These are phyloP conservation scores for Diadegma fenestrale DNA, from an alignment of 2,888 invertebrate genomes.

Conservation along the genomic window DNA sequence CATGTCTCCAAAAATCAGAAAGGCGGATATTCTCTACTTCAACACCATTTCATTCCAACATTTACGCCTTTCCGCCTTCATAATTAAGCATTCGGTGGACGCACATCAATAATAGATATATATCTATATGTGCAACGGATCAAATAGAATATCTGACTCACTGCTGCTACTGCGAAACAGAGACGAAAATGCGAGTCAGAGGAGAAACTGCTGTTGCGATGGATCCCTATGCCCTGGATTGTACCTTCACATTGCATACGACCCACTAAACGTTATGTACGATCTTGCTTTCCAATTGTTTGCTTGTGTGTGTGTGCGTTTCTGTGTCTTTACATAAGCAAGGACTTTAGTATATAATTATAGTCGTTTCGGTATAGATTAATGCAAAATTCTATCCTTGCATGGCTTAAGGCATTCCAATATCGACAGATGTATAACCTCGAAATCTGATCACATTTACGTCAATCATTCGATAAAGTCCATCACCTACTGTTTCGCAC, in stretches of 20 bases:
- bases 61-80: not conserved
- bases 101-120: not conserved
- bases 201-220: not conserved
- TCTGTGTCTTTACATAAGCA: not conserved
- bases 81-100: not conserved
- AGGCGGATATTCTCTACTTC: not conserved
- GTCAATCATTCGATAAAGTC: conserved; percentile 10
- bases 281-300: not conserved
- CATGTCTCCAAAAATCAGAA: not conserved
- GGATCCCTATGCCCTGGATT: conserved; percentile 29
- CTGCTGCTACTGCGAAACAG: not conserved
- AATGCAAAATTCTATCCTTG: conserved; percentile 4
- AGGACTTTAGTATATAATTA: not conserved
- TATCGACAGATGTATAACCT: conserved; percentile 12
- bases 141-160: not conserved
- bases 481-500: not conserved
- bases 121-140: not conserved
- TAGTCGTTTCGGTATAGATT: not conserved
- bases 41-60: not conserved
- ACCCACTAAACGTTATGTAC: conserved; percentile 24
- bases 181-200: conserved; percentile 14
- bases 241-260: conserved; percentile 56
- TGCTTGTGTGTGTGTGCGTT: too few relatives aligned
- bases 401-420: conserved; percentile 19
- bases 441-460: conserved; percentile 28